Base-by-base conservation (phyloP, 2,113 vertebrate species). In the Cygnus atratus region DNA sequence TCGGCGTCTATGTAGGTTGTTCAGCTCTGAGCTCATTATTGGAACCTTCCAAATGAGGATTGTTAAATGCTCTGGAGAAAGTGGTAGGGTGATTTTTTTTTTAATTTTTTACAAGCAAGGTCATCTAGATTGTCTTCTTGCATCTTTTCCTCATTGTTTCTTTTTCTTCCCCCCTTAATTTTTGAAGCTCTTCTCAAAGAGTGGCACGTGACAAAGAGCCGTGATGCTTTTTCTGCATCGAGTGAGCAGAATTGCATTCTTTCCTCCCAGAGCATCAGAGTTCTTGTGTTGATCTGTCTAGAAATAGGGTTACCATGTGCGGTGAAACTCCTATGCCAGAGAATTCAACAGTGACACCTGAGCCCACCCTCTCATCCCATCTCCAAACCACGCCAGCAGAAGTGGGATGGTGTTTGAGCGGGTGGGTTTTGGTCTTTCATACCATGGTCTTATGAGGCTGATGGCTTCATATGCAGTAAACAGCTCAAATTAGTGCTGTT, bases 1-100 rank as follows among this genome's bases (percentile, higher is more conserved):
- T 85, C 93, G 87, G 63, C 35, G 2, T 63, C 52, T 86, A 46
- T 80, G 31, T 61, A 77, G 54, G 37, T 87, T 82, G 58, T 87
- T 39, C 28, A 73, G 44, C 82, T 90, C 91, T 82, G 87, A 95
- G 62, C 71, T 95, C 59, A 71, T 91, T 91, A 95, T 73, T 94
- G 89, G 67, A 84, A 90, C 71, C 74, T 96, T 91, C 75, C 72
- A 91, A 77, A 84, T 2, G 16, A 81, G 43, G 63, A 76, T 58
- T 86, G 48, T 61, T 90, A 88, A 92, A 84, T 37, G 44, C 16
- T 71, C 25, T 62, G 62, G 91, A 84, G 54, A 77, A 86, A 63
- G 18, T 31, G 20, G 41, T 87, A 67, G 43, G 9, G 5, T 62
- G 13, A 13, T 72, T 70, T 24, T 37, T 25, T 29, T 52, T 82